Evolutionary conservation across 2,113 vertebrate genomes (phyloP), one percentile per base, ranked within the genome.

Genomic region (Petromus typicus): DNA sequence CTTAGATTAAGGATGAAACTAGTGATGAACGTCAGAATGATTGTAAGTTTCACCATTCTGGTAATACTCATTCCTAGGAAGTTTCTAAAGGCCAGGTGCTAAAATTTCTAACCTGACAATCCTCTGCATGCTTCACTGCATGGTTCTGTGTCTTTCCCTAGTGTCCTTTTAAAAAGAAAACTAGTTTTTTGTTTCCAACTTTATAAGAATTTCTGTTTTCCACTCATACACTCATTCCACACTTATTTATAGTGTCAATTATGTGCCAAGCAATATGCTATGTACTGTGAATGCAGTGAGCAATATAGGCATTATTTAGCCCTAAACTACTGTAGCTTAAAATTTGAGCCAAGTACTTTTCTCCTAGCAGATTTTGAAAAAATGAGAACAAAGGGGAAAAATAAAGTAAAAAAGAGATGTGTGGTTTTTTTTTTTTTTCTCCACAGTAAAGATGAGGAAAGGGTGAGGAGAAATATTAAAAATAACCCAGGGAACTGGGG

Each of bases 261-360:
- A 73, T 63, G 71, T 90, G 82, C 45, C 89, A 89, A 85, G 64
- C 40, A 75, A 66, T 12, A 13, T 92, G 22, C 66, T 82, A 64
- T 56, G 79, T 79, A 43, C 64, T 87, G 30, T 48, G 57, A 84
- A 45, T n/a, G 12, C 20, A 76, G 66, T 9, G 2, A 93, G 82
- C 25, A 81, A 69, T 25, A 37, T 2, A 37, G 34, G 40, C 14
- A 10, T 64, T 30, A 66, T 22, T 83, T 88, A 69, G 30, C 18
- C 25, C 27, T 63, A 54, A 66, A 67, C 16, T 83, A 90, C 43
- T 48, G 17, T 32, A 78, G 76, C 22, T 85, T 63, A 92, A 37
- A 83, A 78, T 90, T 30, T 88, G 12, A 96, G 56, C 23, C 63
- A 73, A 63, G 32, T 32, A 87, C 75, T 86, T 92, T 94, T 92